Evolutionary conservation across 1,140 invertebrate species (phyloP), one percentile per base, ranked within the genome.

Genomic region (Bombus pyrosoma): DNA sequence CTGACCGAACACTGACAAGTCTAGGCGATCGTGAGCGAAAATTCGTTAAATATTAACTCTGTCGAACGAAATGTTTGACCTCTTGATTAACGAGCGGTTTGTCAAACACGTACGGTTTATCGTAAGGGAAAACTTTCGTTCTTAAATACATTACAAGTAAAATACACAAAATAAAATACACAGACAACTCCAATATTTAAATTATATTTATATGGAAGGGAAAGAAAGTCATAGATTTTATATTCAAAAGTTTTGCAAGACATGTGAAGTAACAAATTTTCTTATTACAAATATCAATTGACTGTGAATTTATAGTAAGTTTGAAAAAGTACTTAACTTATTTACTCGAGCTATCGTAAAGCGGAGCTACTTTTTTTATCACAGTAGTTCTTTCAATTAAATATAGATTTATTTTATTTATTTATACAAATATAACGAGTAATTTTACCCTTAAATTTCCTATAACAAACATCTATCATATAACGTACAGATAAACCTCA

Each of bases 31-130:
- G 3, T 39, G 15, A 15, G 13, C 12, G 43, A 47, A 69, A 80
- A 69, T 69, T 69, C 13, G 0, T 68, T 32, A 80, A 80, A 80
- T 69, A 80, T 80, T 80, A 53, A 53, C 43, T 10, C 0, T 68
- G 62, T 18, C 32, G 12, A 8, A 5, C 1, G 15, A 25, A 18
- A 10, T 77, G 10, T 77, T 77, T 62, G 75, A 3, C 6, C 13
- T 59, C 9, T 39, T 12, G 25, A 39, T 62, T 47, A 43, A 73
- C 71, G 71, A 72, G 1, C 39, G 8, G 39, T 43, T 53, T 53
- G 6, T 53, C 47, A 53, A 53, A 53, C 18, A 53, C 18, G 47
- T 41, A 43, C 28, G 28, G 18, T 43, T 6, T 41, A 72, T 72
- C 39, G 28, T 4, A 39, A 32, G 13, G 2, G 1, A 34, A 69